These are phyloP conservation scores for Pseudopodoces humilis DNA, from an alignment of 2,113 vertebrate species.

Conservation along the genomic window DNA sequence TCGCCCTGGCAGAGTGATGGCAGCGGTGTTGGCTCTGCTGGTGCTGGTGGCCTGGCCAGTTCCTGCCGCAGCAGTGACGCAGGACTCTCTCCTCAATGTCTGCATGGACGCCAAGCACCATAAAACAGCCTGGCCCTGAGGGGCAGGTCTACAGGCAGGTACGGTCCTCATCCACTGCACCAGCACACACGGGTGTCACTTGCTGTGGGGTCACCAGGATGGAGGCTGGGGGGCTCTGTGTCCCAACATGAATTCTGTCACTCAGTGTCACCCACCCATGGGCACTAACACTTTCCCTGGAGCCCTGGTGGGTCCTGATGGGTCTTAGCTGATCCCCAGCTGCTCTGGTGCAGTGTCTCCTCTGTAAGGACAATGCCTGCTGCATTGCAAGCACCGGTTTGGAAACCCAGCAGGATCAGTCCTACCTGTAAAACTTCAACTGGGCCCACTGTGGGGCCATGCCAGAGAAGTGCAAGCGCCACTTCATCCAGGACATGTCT, in stretches of 20 bases:
- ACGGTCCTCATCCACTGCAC: background rate
- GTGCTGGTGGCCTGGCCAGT: background rate
- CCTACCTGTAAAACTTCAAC: conserved; percentile 90
- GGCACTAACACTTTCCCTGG: background rate
- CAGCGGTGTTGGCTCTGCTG: background rate
- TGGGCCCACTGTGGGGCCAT: conserved; percentile 90
- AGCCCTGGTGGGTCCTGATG: background rate
- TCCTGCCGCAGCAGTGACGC: background rate
- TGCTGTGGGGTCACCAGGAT: background rate
- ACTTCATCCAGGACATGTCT: conserved; percentile 97
- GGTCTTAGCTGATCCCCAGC: background rate
- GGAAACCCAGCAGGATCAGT: conserved; percentile 82
- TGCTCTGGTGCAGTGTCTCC: conserved; percentile 75
- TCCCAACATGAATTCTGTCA: background rate
- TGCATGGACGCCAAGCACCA: conserved; percentile 91
- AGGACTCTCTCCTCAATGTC: conserved; percentile 75
- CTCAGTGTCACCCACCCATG: too few species aligned
- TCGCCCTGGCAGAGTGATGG: background rate
- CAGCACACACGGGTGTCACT: background rate
- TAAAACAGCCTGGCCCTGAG: conserved; percentile 84
- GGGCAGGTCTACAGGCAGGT: conserved; percentile 80
- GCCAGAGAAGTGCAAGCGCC: conserved; percentile 77
- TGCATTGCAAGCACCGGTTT: conserved; percentile 81
- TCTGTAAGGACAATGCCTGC: conserved; percentile 87
- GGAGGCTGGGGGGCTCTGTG: background rate